Evolutionary conservation across 2,113 vertebrate species (phyloP), one percentile per base, ranked within the genome.

Genomic region (Xiphophorus maculatus): DNA sequence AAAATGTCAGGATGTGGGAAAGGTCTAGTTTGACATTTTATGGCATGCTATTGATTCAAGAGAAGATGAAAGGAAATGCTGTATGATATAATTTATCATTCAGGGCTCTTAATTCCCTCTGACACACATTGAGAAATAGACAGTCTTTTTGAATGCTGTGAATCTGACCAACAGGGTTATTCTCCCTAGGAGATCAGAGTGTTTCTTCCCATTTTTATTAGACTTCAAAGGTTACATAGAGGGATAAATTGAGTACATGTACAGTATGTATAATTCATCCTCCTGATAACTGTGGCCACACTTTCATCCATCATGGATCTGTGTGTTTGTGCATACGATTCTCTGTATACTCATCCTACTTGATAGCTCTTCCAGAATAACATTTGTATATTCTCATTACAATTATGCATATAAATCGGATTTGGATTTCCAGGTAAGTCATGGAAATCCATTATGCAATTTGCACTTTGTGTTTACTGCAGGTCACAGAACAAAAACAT

Each of bases 81-180:
- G 87, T 88, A 82, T 80, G 81, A 87, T 92, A 87, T 88, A 74
- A 91, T 90, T 91, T 84, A 81, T 91, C 86, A 86, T 89, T 85
- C 84, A 79, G 81, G 64, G 51, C 63, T 81, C 88, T 78, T 91
- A 88, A 89, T 90, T 84, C 82, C 85, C 81, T 67, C 64, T 71
- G 87, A 93, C 88, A 78, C 63, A 60, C 83, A 68, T 40, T 81
- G 80, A 87, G 82, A 91, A 90, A 85, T 81, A 82, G 80, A 81
- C 78, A 0, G 76, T 71, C 79, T 80, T 86, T 93, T 87, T 89
- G 87, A 90, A 88, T 88, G 77, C 87, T 69, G 63, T 22, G 76
- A 84, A 84, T 89, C 85, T 88, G 90, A 91, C 89, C 92, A 87
- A 85, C 78, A 74, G 84, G 69, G 71, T 82, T 85, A 86, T 88